These are phyloP conservation scores for Tenebrio molitor DNA, from an alignment of 1,140 invertebrate species.

Conservation along the genomic window DNA sequence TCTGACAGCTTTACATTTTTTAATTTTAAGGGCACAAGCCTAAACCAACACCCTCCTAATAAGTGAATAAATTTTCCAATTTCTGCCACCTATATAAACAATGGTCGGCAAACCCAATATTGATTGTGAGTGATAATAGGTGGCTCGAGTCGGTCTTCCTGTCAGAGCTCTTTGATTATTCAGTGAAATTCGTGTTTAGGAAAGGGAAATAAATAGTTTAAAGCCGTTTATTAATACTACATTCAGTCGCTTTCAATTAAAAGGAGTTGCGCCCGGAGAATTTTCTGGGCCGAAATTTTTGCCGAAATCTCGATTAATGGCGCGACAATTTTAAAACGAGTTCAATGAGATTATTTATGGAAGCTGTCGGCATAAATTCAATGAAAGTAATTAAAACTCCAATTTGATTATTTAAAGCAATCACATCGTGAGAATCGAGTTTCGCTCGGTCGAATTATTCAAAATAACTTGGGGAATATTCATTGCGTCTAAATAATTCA, in stretches of 20 bases:
- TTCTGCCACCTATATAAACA: constrained; percentile 12
- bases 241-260: not conserved
- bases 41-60: constrained; percentile 21
- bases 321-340: constrained; percentile 1
- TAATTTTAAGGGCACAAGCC: not conserved
- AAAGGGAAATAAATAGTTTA: not conserved
- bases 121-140: constrained; percentile 7
- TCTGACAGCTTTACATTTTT: too few species aligned
- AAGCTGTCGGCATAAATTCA: constrained; percentile 2
- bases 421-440: too few species aligned
- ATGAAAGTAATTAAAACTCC: constrained; percentile 26
- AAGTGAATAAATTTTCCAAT: constrained; percentile 27
- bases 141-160: not conserved
- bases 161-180: not conserved
- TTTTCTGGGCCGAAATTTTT: not conserved
- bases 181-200: not conserved
- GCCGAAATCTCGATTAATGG: not conserved
- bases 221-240: not conserved
- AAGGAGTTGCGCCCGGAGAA: too few species aligned
- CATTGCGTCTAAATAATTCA: constrained; percentile 13
- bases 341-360: not conserved
- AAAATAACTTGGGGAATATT: constrained; percentile 7
- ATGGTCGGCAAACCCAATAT: constrained; percentile 5
- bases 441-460: constrained; percentile 1
- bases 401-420: constrained; percentile 24